Conservation (phyloP, 2,797 vertebrate genomes). For the Lerista edwardsae region DNA sequence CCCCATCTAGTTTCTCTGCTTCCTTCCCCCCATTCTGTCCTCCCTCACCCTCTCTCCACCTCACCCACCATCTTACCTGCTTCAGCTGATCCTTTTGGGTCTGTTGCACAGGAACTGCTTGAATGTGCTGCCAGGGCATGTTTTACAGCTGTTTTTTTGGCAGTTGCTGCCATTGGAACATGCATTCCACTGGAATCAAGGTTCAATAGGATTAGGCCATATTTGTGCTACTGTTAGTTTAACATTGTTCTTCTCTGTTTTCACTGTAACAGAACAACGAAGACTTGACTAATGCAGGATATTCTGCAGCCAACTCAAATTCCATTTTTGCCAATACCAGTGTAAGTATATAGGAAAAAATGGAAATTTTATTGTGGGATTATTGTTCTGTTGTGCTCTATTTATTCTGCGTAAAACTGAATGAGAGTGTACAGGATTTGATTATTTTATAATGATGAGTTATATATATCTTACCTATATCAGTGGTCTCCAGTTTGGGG, state of each 20-base stretch:
- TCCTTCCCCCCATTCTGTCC: too few species aligned
- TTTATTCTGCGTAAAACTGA: conserved; percentile 16
- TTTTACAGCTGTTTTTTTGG: too few species aligned
- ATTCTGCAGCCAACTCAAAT: conserved; percentile 90
- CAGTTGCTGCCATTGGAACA: too few species aligned
- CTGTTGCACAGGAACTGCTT: too few species aligned
- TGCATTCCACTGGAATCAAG: too few species aligned
- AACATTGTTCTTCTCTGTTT: conserved; percentile 58
- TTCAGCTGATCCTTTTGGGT: too few species aligned
- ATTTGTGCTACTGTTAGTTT: conserved; percentile 42
- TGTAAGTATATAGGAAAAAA: conserved; percentile 79
- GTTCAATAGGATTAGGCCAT: neutral
- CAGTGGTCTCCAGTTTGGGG: neutral
- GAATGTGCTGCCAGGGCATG: too few species aligned
- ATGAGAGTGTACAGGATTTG: conserved; percentile 1
- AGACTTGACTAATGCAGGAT: conserved; percentile 91
- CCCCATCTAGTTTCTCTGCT: too few species aligned
- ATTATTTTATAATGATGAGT: neutral
- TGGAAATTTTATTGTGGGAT: neutral
- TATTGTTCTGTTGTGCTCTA: neutral
- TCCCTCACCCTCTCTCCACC: too few species aligned
- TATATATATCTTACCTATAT: too few species aligned
- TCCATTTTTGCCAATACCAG: conserved; percentile 89
- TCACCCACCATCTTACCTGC: too few species aligned
- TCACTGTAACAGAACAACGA: conserved; percentile 85